Evolutionary conservation across 2,888 invertebrate species (phyloP).

Genomic region (Gymnosoma rotundatum): DNA sequence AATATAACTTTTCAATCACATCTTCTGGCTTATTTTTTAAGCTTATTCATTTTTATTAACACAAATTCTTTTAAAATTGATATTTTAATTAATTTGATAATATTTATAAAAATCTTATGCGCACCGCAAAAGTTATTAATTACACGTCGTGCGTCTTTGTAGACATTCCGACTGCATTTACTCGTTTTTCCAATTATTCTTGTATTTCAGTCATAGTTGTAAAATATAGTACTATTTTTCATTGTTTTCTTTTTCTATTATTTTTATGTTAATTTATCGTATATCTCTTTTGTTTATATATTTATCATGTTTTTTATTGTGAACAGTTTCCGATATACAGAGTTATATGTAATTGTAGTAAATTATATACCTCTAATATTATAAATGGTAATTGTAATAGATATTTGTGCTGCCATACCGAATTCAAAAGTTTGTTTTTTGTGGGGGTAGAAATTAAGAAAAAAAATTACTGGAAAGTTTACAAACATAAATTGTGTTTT

Average conservation of each 20-base stretch:
- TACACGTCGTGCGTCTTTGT: slow-evolving; percentile 64
- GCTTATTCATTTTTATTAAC: not conserved
- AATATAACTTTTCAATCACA: slow-evolving; percentile 29
- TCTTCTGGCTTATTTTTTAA: slow-evolving; percentile 14
- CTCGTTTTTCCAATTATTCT: slow-evolving; percentile 65
- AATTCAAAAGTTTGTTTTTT: too few relatives aligned
- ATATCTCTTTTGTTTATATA: slow-evolving; percentile 23
- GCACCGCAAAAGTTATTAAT: slow-evolving; percentile 51
- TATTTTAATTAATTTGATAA: slow-evolving; percentile 25
- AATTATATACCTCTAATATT: not conserved
- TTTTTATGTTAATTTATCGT: slow-evolving; percentile 23
- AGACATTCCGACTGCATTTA: slow-evolving; percentile 67
- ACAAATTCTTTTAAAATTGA: not conserved
- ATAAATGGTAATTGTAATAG: not conserved
- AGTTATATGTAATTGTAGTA: not conserved
- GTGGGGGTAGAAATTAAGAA: too few relatives aligned
- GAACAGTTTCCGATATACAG: not conserved
- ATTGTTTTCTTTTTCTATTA: slow-evolving; percentile 40
- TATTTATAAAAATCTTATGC: slow-evolving; percentile 38
- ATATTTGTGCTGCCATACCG: too few relatives aligned
- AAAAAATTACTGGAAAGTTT: too few relatives aligned
- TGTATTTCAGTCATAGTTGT: slow-evolving; percentile 52
- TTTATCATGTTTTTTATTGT: slow-evolving; percentile 27
- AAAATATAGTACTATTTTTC: slow-evolving; percentile 49
- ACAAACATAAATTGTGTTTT: too few relatives aligned